Evolutionary conservation across 2,888 invertebrate species (phyloP).

Genomic region (Caenorhabditis drosophilae): DNA sequence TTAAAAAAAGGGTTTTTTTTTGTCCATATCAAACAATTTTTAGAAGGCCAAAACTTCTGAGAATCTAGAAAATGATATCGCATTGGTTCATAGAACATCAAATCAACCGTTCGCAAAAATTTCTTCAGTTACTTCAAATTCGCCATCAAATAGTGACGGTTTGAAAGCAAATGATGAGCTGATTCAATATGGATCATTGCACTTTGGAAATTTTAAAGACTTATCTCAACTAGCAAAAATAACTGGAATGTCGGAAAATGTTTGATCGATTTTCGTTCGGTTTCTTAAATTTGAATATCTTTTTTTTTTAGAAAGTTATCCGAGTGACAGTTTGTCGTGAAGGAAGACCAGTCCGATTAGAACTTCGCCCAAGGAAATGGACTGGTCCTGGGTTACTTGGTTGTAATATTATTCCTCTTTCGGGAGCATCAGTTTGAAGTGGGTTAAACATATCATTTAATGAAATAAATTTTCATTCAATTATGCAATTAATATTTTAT

Average conservation of each 20-base stretch:
- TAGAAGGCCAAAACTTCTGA: no score
- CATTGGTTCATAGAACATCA: constrained; percentile 52
- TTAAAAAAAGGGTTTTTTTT: no score
- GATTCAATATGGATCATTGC: constrained; percentile 63
- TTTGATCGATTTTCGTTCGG: constrained; percentile 19
- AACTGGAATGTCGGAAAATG: constrained; percentile 48
- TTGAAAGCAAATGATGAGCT: constrained; percentile 54
- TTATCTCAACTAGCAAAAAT: constrained; percentile 52
- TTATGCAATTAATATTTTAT: neutral
- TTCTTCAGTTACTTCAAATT: constrained; percentile 35
- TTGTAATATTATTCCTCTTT: constrained; percentile 38
- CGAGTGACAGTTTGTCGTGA: constrained; percentile 57
- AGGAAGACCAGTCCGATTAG: constrained; percentile 49
- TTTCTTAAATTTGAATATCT: neutral
- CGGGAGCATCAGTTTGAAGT: constrained; percentile 19
- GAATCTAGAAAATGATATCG: neutral
- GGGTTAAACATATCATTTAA: no score
- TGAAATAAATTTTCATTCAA: no score
- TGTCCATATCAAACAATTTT: no score
- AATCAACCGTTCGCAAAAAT: constrained; percentile 53
- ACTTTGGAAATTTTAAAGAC: constrained; percentile 54
- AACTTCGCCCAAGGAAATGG: constrained; percentile 56
- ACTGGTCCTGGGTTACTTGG: constrained; percentile 52
- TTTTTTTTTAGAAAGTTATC: constrained; percentile 50
- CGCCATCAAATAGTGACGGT: constrained; percentile 50